Percentiles rank a stretch among this genome's conserved stretches.
phyloP scores from a whole-genome alignment of 2,797 vertebrate species.

The Helostoma temminkii region DNA sequence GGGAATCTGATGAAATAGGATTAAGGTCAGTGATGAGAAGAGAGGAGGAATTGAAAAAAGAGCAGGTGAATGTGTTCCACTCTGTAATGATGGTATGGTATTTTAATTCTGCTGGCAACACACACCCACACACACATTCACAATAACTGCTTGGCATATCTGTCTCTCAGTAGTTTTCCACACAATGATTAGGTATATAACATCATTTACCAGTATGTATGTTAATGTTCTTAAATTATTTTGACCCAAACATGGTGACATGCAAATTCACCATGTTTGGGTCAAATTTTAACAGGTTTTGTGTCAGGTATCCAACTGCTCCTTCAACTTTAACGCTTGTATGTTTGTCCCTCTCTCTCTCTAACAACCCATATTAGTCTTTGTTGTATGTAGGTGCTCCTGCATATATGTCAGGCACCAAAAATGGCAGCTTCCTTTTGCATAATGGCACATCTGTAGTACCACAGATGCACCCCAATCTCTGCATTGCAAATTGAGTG shows the following conservation, averaged over 20 bases:
- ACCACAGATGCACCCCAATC: too few species aligned
- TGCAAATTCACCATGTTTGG: too few species aligned
- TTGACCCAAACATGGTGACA: neutral
- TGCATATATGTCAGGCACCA: too few species aligned
- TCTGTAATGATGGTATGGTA: slow-evolving; percentile 41
- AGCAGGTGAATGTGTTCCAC: slow-evolving; percentile 37
- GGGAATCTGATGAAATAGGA: slow-evolving; percentile 26
- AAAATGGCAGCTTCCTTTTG: too few species aligned
- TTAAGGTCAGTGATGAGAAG: slow-evolving; percentile 31
- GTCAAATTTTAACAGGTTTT: too few species aligned
- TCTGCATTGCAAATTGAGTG: too few species aligned
- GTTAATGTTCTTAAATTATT: neutral
- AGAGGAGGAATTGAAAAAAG: slow-evolving; percentile 39
- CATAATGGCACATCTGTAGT: too few species aligned
- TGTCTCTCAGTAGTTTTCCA: slow-evolving; percentile 9
- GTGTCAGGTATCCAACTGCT: too few species aligned
- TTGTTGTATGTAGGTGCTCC: too few species aligned
- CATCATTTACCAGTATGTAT: neutral
- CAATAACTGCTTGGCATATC: neutral
- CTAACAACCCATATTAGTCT: too few species aligned
- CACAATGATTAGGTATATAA: neutral
- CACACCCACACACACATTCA: neutral
- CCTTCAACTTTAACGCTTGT: too few species aligned
- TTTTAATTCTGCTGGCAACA: slow-evolving; percentile 30
- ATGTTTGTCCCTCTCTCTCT: too few species aligned